Evolutionary conservation across 2,113 vertebrate species (phyloP).

Genomic region (Forbesichthys agassizii): DNA sequence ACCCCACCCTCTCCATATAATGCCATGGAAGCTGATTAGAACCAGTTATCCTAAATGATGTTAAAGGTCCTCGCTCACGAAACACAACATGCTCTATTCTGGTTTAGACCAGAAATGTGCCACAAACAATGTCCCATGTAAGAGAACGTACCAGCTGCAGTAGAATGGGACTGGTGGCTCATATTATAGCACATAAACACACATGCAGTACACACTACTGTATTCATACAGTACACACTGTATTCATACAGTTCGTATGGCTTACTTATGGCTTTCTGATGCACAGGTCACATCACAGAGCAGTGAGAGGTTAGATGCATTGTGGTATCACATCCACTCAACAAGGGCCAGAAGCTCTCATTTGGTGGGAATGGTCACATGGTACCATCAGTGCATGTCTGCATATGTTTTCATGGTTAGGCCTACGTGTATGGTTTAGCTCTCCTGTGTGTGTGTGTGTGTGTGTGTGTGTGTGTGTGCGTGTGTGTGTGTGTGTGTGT

Average conservation of each 20-base stretch:
- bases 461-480: not conserved
- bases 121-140: constrained; percentile 39
- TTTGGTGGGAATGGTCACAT: not conserved
- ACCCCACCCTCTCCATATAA: not conserved
- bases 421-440: no score
- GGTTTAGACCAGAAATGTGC: constrained; percentile 25
- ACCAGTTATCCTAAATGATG: constrained; percentile 43
- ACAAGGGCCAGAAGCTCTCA: not conserved
- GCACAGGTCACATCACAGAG: no score
- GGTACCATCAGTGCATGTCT: no score
- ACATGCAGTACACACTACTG: not conserved
- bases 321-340: not conserved
- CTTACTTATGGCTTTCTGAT: no score
- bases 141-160: constrained; percentile 40
- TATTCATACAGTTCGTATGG: not conserved
- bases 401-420: no score
- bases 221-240: not conserved
- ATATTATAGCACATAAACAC: constrained; percentile 38
- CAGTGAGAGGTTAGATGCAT: no score
- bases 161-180: constrained; percentile 26
- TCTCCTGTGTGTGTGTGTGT: constrained; percentile 11
- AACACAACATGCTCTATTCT: constrained; percentile 2
- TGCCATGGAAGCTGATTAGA: constrained; percentile 35
- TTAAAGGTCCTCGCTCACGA: constrained; percentile 35
- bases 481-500: not conserved